Base-by-base conservation (phyloP, 1,140 invertebrate species). In the Periplaneta americana region DNA sequence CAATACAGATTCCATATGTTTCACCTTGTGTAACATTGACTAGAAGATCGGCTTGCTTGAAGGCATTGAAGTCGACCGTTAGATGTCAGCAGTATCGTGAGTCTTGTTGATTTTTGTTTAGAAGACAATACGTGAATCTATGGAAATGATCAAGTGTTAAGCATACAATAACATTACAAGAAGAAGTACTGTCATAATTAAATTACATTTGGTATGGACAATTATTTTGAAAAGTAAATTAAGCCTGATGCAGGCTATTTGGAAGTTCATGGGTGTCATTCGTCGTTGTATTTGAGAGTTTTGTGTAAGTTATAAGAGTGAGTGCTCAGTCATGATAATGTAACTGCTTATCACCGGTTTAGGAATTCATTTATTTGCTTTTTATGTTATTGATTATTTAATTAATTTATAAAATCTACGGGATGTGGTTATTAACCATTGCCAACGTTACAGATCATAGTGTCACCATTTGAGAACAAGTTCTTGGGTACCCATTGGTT, bases 131-230 rank as follows among this genome's bases (percentile, higher is more conserved):
- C 36, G 76, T 78, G 17, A 78, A 36, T 39, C 17, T 78, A 39
- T 13, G 35, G 35, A 37, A 5, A 37, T 77, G 35, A 13, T n/a
- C 17, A n/a, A 34, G 34, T 78, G 34, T 34, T 78, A 37, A 78
- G 36, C 15, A n/a, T 36, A 10, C 9, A 34, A 28, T 78, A 78
- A 39, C n/a, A 1, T 78, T 34, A 9, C 0, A 1, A 22, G 10
- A 48, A 48, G 48, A n/a, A 6, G 5, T 18, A 75, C 28, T 35
- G 8, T 34, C 9, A 78, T 36, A 78, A 78, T 9, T 66, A 66
- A 66, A 78, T 39, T 15, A 78, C 37, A 36, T 78, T 78, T 34
- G 76, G 13, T 36, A 77, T 78, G 76, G 35, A 78, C 36, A 78
- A 22, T 78, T 78, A n/a, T 78, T 36, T 39, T 34, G 35, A 31